phyloP scores from a whole-genome alignment of 2,888 invertebrate species.

The Sarcophaga caerulescens region DNA sequence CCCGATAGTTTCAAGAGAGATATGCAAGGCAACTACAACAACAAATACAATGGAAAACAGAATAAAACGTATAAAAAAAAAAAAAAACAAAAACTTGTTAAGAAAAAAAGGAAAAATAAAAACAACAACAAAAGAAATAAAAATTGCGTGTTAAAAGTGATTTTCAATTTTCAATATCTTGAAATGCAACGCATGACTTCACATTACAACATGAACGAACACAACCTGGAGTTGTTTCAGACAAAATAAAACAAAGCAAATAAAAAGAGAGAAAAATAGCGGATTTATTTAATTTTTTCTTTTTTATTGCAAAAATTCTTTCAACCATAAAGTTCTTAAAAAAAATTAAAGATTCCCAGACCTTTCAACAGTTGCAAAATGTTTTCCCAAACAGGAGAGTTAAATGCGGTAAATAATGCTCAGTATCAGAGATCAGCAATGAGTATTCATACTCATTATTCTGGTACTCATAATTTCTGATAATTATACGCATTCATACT shows the following conservation, averaged over 20 bases:
- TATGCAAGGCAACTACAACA: constrained; percentile 48
- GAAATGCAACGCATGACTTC: constrained; percentile 65
- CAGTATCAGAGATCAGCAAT: too few relatives aligned
- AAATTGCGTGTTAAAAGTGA: constrained; percentile 66
- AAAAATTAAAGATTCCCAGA: constrained; percentile 44
- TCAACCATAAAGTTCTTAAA: constrained; percentile 65
- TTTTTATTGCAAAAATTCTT: constrained; percentile 32
- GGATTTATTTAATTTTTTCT: constrained; percentile 19
- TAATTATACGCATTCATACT: too few relatives aligned
- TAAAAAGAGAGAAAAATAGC: constrained; percentile 16
- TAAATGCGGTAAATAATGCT: background rate
- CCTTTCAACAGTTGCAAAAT: constrained; percentile 47
- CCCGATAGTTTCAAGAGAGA: constrained; percentile 39
- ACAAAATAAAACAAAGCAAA: background rate
- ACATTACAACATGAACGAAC: constrained; percentile 50
- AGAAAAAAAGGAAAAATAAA: background rate
- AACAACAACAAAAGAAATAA: constrained; percentile 1
- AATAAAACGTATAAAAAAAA: background rate
- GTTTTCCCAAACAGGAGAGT: background rate
- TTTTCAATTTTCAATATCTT: constrained; percentile 66
- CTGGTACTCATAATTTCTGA: too few relatives aligned
- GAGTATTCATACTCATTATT: too few relatives aligned
- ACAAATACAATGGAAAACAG: background rate
- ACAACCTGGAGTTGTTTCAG: background rate
- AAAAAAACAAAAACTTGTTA: constrained; percentile 42